Conservation (phyloP, 2,797 vertebrate genomes). For the Gobionotothen gibberifrons region DNA sequence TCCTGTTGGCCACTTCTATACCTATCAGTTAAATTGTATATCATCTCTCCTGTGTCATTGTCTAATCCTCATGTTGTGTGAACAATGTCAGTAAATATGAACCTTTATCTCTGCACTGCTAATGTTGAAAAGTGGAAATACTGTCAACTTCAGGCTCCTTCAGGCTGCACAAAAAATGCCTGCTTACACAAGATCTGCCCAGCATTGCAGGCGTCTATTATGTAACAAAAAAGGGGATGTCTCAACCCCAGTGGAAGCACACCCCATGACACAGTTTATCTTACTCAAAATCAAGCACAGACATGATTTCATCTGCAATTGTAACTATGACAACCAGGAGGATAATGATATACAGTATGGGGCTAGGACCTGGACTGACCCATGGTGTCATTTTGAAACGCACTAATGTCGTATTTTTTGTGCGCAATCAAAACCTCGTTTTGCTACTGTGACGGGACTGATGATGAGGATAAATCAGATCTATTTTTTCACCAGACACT, state of each 20-base stretch:
- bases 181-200: neutral
- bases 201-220: neutral
- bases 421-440: constrained; percentile 15
- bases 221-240: neutral
- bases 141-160: neutral
- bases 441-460: neutral
- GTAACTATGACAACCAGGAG: constrained; percentile 70
- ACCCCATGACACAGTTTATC: constrained; percentile 15
- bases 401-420: neutral
- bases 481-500: neutral
- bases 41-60: neutral
- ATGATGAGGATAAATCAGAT: neutral
- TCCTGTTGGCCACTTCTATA: neutral
- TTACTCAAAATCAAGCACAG: neutral
- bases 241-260: neutral
- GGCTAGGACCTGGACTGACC: neutral
- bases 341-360: constrained; percentile 24
- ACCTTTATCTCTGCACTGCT: neutral
- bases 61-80: neutral
- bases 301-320: constrained; percentile 27
- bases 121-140: neutral
- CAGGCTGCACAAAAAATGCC: neutral
- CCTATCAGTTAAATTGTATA: neutral
- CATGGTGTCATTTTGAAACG: neutral
- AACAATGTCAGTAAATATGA: neutral